phyloP scores from a whole-genome alignment of 2,797 vertebrate species.

The Lepidocolaptes lacrymiger region DNA sequence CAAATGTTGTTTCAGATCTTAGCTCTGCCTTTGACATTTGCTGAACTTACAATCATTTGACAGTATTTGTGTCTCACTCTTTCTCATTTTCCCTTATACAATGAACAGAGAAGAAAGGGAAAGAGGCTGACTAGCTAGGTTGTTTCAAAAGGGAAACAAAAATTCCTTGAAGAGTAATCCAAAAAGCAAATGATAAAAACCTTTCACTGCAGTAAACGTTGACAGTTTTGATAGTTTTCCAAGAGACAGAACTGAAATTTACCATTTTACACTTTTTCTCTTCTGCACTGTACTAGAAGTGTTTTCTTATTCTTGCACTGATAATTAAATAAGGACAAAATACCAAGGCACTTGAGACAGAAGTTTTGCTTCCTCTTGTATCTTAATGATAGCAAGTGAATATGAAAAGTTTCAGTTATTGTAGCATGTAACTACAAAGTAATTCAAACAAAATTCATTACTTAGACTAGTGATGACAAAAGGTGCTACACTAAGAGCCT shows the following conservation, averaged over 20 bases:
- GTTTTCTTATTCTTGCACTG: background rate
- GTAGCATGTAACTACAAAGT: background rate
- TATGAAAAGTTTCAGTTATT: background rate
- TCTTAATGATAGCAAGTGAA: background rate
- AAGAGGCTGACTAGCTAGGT: background rate
- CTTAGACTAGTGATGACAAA: background rate
- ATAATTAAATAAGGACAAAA: background rate
- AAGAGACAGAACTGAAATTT: background rate
- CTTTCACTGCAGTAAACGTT: background rate
- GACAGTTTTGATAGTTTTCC: background rate
- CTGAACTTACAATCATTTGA: background rate
- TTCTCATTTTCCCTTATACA: background rate
- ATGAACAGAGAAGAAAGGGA: background rate
- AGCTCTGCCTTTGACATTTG: background rate
- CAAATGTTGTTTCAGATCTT: background rate
- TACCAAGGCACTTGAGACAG: background rate
- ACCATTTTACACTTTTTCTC: background rate
- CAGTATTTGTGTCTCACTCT: background rate
- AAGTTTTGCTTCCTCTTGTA: background rate
- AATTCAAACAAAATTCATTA: background rate
- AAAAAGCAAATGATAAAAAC: background rate
- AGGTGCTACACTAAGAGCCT: background rate
- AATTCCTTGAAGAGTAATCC: background rate
- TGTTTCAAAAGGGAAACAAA: background rate
- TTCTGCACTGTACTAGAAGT: background rate